Percentiles rank a stretch among this genome's conserved stretches.
Conservation (phyloP, 2,113 vertebrate species). For the Plecturocebus donacophilus region DNA sequence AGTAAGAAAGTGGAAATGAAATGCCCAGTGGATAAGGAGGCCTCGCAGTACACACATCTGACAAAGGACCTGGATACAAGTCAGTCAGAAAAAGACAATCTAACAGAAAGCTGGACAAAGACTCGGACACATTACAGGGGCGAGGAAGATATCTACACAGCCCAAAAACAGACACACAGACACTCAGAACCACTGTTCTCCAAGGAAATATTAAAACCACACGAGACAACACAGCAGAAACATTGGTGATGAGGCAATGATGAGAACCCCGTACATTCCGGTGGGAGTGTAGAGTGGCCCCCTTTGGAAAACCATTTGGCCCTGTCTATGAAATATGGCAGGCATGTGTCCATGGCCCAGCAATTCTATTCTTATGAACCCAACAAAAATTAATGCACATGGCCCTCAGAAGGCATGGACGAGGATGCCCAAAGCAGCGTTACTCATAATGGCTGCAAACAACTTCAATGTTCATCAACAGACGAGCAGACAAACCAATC, state of each 20-base stretch:
- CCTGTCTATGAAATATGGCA: rapidly evolving
- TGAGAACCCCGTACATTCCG: rapidly evolving
- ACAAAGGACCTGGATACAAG: neutral
- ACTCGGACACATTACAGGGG: rapidly evolving
- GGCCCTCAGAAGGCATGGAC: neutral
- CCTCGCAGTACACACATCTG: rapidly evolving
- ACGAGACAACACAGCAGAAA: neutral
- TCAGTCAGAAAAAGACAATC: neutral
- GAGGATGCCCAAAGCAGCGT: no score
- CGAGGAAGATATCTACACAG: neutral
- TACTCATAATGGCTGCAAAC: neutral
- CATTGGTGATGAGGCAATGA: rapidly evolving
- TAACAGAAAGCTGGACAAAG: neutral
- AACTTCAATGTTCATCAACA: neutral
- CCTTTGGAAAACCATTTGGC: neutral
- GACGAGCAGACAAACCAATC: neutral
- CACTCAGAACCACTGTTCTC: neutral
- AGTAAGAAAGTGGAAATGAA: neutral
- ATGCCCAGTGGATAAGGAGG: neutral
- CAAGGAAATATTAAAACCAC: neutral
- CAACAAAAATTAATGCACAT: rapidly evolving
- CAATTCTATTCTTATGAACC: neutral
- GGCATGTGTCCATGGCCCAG: neutral
- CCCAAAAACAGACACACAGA: neutral
- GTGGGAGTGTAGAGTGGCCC: rapidly evolving